Conservation (phyloP, 2,113 vertebrate species). For the Puntigrus tetrazona region DNA sequence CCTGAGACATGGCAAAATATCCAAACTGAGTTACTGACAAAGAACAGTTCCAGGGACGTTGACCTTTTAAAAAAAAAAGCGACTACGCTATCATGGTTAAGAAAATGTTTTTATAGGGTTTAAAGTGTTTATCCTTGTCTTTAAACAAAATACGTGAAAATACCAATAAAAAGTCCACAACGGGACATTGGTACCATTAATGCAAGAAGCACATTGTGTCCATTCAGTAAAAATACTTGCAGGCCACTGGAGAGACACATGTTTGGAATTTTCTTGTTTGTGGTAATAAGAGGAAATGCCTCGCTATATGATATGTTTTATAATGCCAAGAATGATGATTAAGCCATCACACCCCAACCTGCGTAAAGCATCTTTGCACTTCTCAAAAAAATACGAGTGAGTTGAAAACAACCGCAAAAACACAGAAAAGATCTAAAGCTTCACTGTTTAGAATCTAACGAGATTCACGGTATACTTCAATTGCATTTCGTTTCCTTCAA, state of each 20-base stretch:
- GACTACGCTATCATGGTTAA: conserved; percentile 54
- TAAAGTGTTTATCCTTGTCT: conserved; percentile 41
- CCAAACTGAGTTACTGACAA: conserved; percentile 38
- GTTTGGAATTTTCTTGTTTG: not conserved
- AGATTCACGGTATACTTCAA: not conserved
- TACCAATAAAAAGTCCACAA: conserved; percentile 46
- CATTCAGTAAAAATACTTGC: conserved; percentile 11
- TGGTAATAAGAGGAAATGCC: conserved; percentile 4
- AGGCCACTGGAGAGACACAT: not conserved
- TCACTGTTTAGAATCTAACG: not conserved
- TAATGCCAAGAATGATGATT: not conserved
- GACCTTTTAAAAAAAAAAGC: conserved; percentile 54
- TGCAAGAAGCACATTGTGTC: not conserved
- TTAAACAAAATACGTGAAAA: conserved; percentile 59
- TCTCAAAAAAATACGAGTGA: not conserved
- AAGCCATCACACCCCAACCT: not conserved
- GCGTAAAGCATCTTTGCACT: no score
- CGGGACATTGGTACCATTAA: conserved; percentile 13
- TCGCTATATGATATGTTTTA: not conserved
- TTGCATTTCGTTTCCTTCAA: not conserved
- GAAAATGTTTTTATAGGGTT: conserved; percentile 59
- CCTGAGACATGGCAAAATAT: conserved; percentile 29
- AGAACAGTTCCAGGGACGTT: conserved; percentile 39
- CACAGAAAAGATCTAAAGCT: not conserved
- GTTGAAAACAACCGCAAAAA: not conserved